Base-by-base conservation (phyloP, 2,797 vertebrate species). In the Danio aesculapii region DNA sequence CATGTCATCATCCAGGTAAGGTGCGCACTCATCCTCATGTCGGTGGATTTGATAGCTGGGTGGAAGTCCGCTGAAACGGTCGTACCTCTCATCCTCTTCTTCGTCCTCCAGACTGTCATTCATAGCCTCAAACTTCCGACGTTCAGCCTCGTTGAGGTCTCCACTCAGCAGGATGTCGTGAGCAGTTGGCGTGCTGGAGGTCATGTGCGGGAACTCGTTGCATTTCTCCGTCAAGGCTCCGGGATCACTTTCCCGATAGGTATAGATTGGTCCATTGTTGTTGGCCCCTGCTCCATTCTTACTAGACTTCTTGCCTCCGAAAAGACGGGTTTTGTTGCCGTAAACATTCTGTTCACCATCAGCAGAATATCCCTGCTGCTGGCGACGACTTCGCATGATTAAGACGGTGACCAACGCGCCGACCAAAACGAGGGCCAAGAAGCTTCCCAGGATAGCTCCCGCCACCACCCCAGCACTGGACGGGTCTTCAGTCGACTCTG, bases 1-100 rank as follows among this genome's bases (percentile, higher is more conserved):
- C 96, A 97, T 96, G 91, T 96, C 95, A 9, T 94, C 93, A 0
- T 93, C 93, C 0, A 95, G 90, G 84, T 94, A 94, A 59, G 84
- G 88, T 7, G 86, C 86, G 77, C 88, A 81, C 30, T 81, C 79
- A 6, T 79, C 70, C 17, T 72, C 87, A 44, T 86, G 87, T 53
- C 85, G 81, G 84, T 88, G 91, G 43, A 92, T 86, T 49, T 89
- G 92, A 63, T 94, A 82, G 81, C 92, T 82, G 53, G 91, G 90
- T 16, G 82, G 72, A 46, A 93, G 11, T 86, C 81, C 57, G 13
- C 58, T 0, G 86, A 88, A 3, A 83, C 89, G 0, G 86, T 81
- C 49, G 75, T 79, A 84, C 80, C 85, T 43, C 39, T 73, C 83
- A 10, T 82, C 80, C 59, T 79, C 86, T 64, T 84, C 86, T 13